These are phyloP conservation scores for Athene cunicularia DNA, from an alignment of 2,113 vertebrate species.

Conservation along the genomic window DNA sequence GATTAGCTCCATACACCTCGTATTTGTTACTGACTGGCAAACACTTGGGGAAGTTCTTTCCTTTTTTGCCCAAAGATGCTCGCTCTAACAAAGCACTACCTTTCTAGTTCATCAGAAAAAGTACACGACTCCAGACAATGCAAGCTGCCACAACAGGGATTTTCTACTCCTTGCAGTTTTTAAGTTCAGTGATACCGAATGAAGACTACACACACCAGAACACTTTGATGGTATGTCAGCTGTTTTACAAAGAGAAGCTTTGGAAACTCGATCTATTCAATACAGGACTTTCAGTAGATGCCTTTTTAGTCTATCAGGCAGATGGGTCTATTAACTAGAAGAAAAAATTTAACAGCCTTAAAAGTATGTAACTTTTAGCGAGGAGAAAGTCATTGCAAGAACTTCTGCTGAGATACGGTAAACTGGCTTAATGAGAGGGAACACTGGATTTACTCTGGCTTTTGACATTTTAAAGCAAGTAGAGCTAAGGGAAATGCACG, in stretches of 20 bases:
- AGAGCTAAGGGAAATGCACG: not conserved
- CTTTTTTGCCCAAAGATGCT: not conserved
- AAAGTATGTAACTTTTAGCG: not conserved
- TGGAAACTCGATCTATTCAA: not conserved
- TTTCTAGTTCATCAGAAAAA: not conserved
- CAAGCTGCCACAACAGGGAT: not conserved
- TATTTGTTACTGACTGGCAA: not conserved
- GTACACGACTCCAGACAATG: not conserved
- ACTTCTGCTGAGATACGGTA: not conserved
- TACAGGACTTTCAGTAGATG: not conserved
- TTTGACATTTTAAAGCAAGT: not conserved
- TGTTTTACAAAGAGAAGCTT: not conserved
- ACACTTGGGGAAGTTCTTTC: not conserved
- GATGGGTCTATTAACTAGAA: not conserved
- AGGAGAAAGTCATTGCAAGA: not conserved
- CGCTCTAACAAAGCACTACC: not conserved
- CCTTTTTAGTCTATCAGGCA: not conserved
- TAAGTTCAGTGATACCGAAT: not conserved
- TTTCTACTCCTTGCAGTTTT: not conserved
- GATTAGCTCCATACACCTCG: not conserved
- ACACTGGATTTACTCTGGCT: not conserved
- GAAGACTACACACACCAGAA: not conserved
- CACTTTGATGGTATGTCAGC: fast-evolving
- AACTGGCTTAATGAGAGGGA: not conserved
- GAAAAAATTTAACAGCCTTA: not conserved